These are phyloP conservation scores for Eubasilissa regina DNA, from an alignment of 1,140 invertebrate species.

Conservation along the genomic window DNA sequence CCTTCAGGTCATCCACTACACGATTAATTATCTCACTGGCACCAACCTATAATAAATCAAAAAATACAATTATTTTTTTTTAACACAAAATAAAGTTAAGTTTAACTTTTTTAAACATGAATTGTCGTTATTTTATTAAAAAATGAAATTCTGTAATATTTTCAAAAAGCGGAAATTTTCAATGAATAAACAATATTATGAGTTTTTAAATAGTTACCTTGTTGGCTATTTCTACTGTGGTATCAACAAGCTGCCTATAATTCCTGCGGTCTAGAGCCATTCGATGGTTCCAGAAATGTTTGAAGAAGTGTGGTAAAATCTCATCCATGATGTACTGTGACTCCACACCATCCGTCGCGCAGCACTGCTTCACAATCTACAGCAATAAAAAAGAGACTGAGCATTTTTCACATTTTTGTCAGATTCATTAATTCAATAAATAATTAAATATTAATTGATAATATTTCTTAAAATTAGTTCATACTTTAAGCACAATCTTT, in stretches of 20 bases:
- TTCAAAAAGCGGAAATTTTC: no score
- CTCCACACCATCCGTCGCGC: constrained; percentile 99
- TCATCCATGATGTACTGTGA: constrained; percentile 99
- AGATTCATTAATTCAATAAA: background rate
- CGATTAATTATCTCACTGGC: constrained; percentile 98
- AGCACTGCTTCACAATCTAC: constrained; percentile 99
- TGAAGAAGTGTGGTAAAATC: constrained; percentile 99
- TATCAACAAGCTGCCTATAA: constrained; percentile 98
- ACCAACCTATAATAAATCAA: constrained; percentile 78
- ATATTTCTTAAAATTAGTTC: background rate
- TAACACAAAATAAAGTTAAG: no score
- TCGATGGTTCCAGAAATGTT: constrained; percentile 99
- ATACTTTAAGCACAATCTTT: constrained; percentile 98
- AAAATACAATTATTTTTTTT: background rate
- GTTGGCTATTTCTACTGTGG: constrained; percentile 99
- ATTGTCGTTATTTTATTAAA: no score
- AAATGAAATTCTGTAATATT: no score
- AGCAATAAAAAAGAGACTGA: constrained; percentile 45
- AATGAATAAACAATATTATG: no score
- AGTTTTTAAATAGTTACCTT: constrained; percentile 78
- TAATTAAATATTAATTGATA: background rate
- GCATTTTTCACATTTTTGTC: no score
- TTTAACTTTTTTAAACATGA: no score
- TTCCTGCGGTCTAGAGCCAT: constrained; percentile 99
- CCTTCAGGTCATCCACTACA: constrained; percentile 99